Percentiles rank a stretch among this genome's conserved stretches.
Conservation (phyloP, 2,113 vertebrate species). For the Hypomesus transpacificus region DNA sequence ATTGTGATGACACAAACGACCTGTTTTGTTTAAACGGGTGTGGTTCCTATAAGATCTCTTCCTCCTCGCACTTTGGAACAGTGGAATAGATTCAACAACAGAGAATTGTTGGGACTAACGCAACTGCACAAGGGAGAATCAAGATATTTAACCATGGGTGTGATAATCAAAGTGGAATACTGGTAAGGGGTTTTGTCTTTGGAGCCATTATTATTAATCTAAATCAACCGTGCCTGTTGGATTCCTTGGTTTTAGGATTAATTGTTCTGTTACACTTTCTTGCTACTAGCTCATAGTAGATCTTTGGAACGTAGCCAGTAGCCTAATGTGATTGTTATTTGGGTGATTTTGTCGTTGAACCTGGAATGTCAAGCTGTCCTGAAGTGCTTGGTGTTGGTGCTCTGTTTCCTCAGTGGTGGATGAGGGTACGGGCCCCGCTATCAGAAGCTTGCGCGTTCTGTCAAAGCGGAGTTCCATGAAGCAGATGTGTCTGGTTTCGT, state of each 20-base stretch:
- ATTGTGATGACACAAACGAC: too few species aligned
- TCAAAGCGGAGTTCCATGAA: slow-evolving; percentile 81
- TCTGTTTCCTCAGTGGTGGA: slow-evolving; percentile 69
- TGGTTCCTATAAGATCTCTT: background rate
- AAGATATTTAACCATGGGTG: slow-evolving; percentile 42
- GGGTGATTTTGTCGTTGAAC: background rate
- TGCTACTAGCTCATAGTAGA: background rate
- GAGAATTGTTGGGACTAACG: background rate
- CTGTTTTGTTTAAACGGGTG: background rate
- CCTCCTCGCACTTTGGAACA: background rate
- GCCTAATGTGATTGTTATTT: background rate
- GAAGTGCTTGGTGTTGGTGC: too few species aligned
- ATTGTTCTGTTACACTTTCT: background rate
- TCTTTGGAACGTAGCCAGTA: background rate
- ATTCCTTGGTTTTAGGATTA: too few species aligned
- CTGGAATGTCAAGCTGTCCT: too few species aligned
- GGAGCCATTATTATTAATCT: too few species aligned
- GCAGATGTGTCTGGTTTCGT: slow-evolving; percentile 78
- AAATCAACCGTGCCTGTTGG: too few species aligned
- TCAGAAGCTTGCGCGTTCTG: slow-evolving; percentile 77
- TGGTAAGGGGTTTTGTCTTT: slow-evolving; percentile 52
- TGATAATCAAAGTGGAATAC: slow-evolving; percentile 68
- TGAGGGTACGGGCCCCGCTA: slow-evolving; percentile 92
- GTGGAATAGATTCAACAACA: background rate
- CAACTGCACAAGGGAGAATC: background rate